Conservation (phyloP, 2,797 vertebrate genomes). For the Pseudomugil gertrudae region DNA sequence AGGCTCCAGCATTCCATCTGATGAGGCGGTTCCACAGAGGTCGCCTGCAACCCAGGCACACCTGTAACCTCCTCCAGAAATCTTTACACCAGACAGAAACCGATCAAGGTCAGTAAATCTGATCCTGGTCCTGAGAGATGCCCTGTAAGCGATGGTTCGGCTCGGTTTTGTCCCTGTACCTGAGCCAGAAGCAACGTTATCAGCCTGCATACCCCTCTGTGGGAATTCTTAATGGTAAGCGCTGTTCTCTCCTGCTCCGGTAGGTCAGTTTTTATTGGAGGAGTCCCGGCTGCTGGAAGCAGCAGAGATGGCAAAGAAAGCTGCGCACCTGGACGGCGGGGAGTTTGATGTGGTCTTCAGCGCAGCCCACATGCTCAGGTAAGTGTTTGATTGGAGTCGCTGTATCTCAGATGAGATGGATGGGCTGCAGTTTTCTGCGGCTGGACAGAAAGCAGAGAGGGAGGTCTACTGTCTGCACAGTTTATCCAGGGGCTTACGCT, state of each 20-base stretch:
- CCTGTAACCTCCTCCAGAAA: slow-evolving; percentile 40
- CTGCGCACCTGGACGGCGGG: slow-evolving; percentile 89
- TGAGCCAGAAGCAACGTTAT: slow-evolving; percentile 68
- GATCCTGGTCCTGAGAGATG: slow-evolving; percentile 67
- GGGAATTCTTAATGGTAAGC: no score
- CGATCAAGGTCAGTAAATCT: slow-evolving; percentile 58
- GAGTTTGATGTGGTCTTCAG: slow-evolving; percentile 99
- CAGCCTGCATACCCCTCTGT: slow-evolving; percentile 40
- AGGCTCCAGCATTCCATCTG: slow-evolving; percentile 23
- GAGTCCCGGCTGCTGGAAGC: slow-evolving; percentile 94
- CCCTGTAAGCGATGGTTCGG: slow-evolving; percentile 46
- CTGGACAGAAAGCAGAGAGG: slow-evolving; percentile 40
- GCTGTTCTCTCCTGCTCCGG: slow-evolving; percentile 52
- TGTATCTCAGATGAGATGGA: slow-evolving; percentile 51
- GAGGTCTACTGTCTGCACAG: slow-evolving; percentile 69
- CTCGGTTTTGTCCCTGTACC: slow-evolving; percentile 20
- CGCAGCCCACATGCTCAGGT: slow-evolving; percentile 99
- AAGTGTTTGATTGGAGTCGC: no score
- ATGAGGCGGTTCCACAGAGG: slow-evolving; percentile 34
- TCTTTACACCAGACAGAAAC: slow-evolving; percentile 48
- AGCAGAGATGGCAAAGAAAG: slow-evolving; percentile 97
- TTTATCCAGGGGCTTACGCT: slow-evolving; percentile 73
- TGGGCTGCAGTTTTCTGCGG: slow-evolving; percentile 51
- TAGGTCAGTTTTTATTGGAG: slow-evolving; percentile 98
- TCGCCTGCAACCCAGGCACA: slow-evolving; percentile 26